These are phyloP conservation scores for Heliconius erato DNA, from an alignment of 2,888 invertebrate genomes.

Conservation along the genomic window DNA sequence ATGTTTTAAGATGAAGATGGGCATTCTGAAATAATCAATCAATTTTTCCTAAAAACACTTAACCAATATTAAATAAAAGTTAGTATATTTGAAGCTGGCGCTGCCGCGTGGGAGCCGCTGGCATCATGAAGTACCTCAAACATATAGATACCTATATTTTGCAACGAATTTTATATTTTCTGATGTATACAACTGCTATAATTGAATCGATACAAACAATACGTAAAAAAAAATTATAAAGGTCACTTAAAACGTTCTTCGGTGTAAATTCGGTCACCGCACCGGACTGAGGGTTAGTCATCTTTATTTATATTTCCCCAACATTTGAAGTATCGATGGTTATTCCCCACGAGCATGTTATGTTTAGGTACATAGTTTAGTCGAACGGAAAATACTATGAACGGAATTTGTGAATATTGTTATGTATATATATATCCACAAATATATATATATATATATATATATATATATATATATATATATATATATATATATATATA, in stretches of 20 bases:
- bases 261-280: conserved; percentile 36
- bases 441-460: too few relatives aligned
- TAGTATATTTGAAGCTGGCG: too few relatives aligned
- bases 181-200: not conserved
- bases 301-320: conserved; percentile 47
- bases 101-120: too few relatives aligned
- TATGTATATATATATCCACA: not conserved
- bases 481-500: too few relatives aligned
- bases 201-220: not conserved
- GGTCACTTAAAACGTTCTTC: not conserved
- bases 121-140: too few relatives aligned
- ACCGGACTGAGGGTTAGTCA: conserved; percentile 37
- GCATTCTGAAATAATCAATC: too few relatives aligned
- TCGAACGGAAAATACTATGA: not conserved
- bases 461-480: too few relatives aligned
- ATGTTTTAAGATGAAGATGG: too few relatives aligned
- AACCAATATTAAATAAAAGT: too few relatives aligned
- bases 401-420: not conserved
- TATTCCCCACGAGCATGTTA: conserved; percentile 33
- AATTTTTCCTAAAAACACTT: too few relatives aligned
- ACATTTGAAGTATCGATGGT: conserved; percentile 35
- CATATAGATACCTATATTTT: not conserved
- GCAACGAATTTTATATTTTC: not conserved
- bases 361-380: conserved; percentile 21
- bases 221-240: not conserved